A percentile compares a stretch with the other conserved stretches of the same genome.
These are phyloP conservation scores for Schizopygopsis pylzovi DNA, from an alignment of 2,797 vertebrate genomes.

Conservation along the genomic window DNA sequence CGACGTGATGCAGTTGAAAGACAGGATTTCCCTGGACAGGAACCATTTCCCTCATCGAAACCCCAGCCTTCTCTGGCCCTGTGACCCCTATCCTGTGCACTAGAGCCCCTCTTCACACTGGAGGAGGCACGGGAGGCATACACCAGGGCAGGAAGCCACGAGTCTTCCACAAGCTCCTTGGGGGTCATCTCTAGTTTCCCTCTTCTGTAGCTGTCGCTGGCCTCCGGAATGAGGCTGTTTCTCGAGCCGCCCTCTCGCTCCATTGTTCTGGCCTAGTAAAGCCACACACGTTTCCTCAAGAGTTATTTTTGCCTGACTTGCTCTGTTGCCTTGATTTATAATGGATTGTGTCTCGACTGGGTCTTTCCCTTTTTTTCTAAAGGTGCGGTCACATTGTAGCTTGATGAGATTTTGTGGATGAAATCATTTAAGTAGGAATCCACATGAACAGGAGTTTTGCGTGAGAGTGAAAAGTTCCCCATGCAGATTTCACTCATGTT, in stretches of 20 bases:
- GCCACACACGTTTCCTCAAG: slow-evolving; percentile 60
- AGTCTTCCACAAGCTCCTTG: slow-evolving; percentile 73
- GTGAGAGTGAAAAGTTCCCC: background rate
- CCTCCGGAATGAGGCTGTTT: background rate
- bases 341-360: slow-evolving; percentile 43
- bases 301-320: slow-evolving; percentile 72
- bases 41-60: slow-evolving; percentile 63
- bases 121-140: slow-evolving; percentile 48
- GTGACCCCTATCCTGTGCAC: slow-evolving; percentile 67
- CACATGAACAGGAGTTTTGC: background rate
- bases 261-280: slow-evolving; percentile 74
- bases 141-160: slow-evolving; percentile 70
- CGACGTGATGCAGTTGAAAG: slow-evolving; percentile 69
- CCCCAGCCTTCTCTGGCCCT: slow-evolving; percentile 34
- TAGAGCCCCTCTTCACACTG: slow-evolving; percentile 47
- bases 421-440: background rate
- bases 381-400: background rate
- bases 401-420: background rate
- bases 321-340: slow-evolving; percentile 70
- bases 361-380: slow-evolving; percentile 43
- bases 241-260: slow-evolving; percentile 52
- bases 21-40: slow-evolving; percentile 82
- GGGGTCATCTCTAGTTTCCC: slow-evolving; percentile 58
- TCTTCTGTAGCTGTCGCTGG: slow-evolving; percentile 40
- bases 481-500: background rate